Conservation (phyloP, 2,797 vertebrate genomes). For the Takifugu ocellatus region DNA sequence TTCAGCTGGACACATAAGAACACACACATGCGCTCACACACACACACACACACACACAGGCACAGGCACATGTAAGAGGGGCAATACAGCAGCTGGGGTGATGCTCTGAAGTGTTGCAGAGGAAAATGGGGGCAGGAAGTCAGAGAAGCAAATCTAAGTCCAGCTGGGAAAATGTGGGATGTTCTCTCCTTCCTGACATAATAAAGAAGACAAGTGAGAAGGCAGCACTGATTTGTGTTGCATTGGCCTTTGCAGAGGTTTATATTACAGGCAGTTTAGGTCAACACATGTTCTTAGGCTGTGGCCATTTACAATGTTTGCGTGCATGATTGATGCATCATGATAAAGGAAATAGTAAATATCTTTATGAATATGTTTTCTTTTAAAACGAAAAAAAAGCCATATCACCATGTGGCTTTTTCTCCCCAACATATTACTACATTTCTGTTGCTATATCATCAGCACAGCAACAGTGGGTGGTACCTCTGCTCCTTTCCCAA, state of each 20-base stretch:
- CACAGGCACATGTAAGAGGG: constrained; percentile 37
- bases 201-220: background rate
- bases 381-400: no score
- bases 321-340: no score
- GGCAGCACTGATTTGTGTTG: no score
- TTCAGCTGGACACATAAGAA: constrained; percentile 67
- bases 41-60: constrained; percentile 10
- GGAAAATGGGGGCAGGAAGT: constrained; percentile 19
- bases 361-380: no score
- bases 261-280: no score
- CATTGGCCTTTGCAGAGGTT: no score
- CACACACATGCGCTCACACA: constrained; percentile 40
- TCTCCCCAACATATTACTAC: background rate
- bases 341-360: no score
- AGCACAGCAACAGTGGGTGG: background rate
- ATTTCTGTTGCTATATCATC: background rate
- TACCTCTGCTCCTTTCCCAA: background rate
- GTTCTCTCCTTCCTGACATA: background rate
- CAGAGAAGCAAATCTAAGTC: constrained; percentile 12
- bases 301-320: no score
- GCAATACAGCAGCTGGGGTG: constrained; percentile 44
- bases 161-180: constrained; percentile 4
- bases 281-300: no score
- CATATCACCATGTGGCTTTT: no score
- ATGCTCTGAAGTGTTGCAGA: constrained; percentile 1